phyloP scores from a whole-genome alignment of 2,888 invertebrate genomes.

The Tenodera sinensis region DNA sequence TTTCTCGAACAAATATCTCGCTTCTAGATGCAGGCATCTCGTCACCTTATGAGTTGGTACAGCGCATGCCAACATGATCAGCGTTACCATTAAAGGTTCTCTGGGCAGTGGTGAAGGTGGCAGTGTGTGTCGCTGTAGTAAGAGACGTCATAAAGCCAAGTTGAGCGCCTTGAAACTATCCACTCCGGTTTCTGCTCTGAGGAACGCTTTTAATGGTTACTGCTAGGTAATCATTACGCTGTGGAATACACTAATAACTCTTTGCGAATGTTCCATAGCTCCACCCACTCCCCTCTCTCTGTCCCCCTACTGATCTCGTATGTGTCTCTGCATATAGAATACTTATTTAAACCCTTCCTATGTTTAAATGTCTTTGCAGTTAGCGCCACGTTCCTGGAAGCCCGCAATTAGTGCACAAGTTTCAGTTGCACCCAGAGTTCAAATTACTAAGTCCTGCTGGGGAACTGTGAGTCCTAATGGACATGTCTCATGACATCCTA shows the following conservation, averaged over 20 bases:
- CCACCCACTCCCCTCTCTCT: background rate
- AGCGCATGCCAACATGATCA: background rate
- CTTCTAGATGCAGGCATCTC: no score
- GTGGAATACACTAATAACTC: background rate
- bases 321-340: background rate
- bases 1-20: no score
- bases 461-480: no score
- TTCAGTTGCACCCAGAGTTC: no score
- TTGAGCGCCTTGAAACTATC: background rate
- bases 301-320: background rate
- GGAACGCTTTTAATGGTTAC: background rate
- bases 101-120: background rate
- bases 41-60: no score
- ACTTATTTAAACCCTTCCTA: background rate
- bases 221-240: background rate
- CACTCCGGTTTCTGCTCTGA: background rate
- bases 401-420: background rate
- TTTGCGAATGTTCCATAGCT: background rate
- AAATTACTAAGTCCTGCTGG: no score
- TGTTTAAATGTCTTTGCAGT: background rate
- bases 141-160: background rate
- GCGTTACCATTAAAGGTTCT: background rate
- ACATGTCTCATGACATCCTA: no score
- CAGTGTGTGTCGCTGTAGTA: background rate
- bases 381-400: background rate